These are phyloP conservation scores for Pteronotus mesoamericanus DNA, from an alignment of 2,797 vertebrate genomes.

Conservation along the genomic window DNA sequence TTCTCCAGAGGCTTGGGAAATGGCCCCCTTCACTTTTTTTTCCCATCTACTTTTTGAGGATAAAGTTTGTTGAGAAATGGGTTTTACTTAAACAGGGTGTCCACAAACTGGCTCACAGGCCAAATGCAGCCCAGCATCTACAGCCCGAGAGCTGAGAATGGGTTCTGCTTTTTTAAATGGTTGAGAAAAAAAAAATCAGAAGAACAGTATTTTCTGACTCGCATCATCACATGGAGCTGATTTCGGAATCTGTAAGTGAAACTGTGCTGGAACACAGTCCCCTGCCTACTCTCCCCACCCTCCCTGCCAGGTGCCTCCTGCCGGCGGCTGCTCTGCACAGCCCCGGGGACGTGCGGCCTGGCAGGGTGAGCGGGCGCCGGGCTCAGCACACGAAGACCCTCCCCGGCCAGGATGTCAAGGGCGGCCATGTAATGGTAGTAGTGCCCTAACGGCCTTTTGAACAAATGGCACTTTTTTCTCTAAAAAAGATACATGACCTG, in stretches of 20 bases:
- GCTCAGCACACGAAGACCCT: too few relatives aligned
- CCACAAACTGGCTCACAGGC: neutral
- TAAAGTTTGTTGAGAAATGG: neutral
- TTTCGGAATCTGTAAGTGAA: neutral
- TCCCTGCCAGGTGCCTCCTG: too few relatives aligned
- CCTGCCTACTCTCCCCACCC: too few relatives aligned
- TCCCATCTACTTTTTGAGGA: neutral
- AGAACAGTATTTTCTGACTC: neutral
- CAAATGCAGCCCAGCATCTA: fast-evolving
- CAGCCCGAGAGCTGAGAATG: neutral
- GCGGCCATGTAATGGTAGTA: fast-evolving
- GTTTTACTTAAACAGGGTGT: neutral
- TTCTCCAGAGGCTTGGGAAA: neutral
- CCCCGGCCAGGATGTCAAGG: fast-evolving
- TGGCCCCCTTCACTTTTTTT: neutral
- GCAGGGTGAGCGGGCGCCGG: too few relatives aligned
- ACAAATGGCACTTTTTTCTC: neutral
- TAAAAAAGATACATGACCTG: neutral
- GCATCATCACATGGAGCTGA: neutral
- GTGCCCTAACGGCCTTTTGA: neutral
- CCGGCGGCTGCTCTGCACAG: too few relatives aligned
- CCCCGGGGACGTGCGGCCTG: too few relatives aligned
- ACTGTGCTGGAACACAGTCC: neutral
- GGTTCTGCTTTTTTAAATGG: neutral
- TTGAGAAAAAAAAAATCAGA: neutral